phyloP scores from a whole-genome alignment of 2,888 invertebrate genomes.

The Agriopis marginaria region DNA sequence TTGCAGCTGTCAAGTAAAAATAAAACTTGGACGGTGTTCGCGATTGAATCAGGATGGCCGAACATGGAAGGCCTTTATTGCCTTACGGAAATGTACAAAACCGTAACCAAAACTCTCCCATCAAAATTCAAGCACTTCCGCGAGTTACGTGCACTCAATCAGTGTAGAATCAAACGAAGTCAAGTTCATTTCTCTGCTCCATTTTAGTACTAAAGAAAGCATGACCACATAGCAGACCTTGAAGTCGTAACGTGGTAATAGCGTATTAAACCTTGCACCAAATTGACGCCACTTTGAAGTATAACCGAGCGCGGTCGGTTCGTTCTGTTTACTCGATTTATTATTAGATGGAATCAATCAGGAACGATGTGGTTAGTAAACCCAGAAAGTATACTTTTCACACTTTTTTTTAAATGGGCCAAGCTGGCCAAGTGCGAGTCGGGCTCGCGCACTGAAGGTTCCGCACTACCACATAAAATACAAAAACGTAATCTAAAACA shows the following conservation, averaged over 20 bases:
- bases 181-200: constrained; percentile 29
- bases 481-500: no score
- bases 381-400: background rate
- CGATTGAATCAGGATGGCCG: no score
- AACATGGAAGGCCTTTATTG: no score
- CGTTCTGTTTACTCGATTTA: constrained; percentile 9
- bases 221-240: constrained; percentile 35
- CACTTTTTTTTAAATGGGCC: no score
- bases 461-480: no score
- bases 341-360: constrained; percentile 20
- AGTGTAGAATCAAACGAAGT: constrained; percentile 12
- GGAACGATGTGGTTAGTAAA: constrained; percentile 1
- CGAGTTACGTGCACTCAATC: constrained; percentile 6
- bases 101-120: background rate
- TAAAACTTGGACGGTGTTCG: no score
- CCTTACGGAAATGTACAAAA: no score
- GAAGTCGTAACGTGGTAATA: constrained; percentile 23
- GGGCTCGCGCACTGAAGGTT: no score
- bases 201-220: constrained; percentile 36
- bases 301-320: constrained; percentile 9
- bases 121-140: constrained; percentile 12
- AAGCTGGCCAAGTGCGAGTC: no score
- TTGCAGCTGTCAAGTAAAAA: no score
- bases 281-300: constrained; percentile 30
- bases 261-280: constrained; percentile 31